phyloP scores from a whole-genome alignment of 2,113 vertebrate species.

The Nothobranchius furzeri region DNA sequence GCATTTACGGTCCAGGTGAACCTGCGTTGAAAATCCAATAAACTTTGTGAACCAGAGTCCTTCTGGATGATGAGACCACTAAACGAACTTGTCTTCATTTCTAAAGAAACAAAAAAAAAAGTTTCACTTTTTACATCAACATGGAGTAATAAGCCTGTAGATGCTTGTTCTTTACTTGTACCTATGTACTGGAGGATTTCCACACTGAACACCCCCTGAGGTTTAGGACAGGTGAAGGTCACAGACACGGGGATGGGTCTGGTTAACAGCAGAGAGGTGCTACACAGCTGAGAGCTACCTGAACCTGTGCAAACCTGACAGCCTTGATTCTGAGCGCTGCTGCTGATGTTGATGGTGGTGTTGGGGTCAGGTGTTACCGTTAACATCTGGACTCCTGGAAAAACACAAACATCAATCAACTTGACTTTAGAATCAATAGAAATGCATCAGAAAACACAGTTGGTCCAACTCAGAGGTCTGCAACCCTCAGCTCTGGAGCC shows the following conservation, averaged over 20 bases:
- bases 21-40: slow-evolving; percentile 81
- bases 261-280: slow-evolving; percentile 12
- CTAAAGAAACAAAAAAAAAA: slow-evolving; percentile 62
- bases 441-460: too few relatives aligned
- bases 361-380: slow-evolving; percentile 39
- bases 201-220: slow-evolving; percentile 64
- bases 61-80: slow-evolving; percentile 74
- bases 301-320: slow-evolving; percentile 58
- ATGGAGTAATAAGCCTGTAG: not conserved
- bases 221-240: slow-evolving; percentile 60
- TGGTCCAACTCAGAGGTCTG: too few relatives aligned
- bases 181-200: slow-evolving; percentile 59
- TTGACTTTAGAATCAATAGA: too few relatives aligned
- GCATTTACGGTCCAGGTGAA: slow-evolving; percentile 85
- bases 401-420: not conserved
- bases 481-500: too few relatives aligned
- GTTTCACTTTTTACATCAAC: not conserved
- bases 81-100: slow-evolving; percentile 67
- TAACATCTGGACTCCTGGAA: slow-evolving; percentile 38
- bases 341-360: slow-evolving; percentile 51
- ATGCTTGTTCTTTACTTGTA: slow-evolving; percentile 19
- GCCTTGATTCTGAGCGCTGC: not conserved
- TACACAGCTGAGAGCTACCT: slow-evolving; percentile 12
- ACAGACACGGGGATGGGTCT: slow-evolving; percentile 7
- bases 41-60: slow-evolving; percentile 50